A percentile compares a stretch with the other conserved stretches of the same genome.
phyloP scores from a whole-genome alignment of 1,140 invertebrate species.

The Diachasmimorpha longicaudata region DNA sequence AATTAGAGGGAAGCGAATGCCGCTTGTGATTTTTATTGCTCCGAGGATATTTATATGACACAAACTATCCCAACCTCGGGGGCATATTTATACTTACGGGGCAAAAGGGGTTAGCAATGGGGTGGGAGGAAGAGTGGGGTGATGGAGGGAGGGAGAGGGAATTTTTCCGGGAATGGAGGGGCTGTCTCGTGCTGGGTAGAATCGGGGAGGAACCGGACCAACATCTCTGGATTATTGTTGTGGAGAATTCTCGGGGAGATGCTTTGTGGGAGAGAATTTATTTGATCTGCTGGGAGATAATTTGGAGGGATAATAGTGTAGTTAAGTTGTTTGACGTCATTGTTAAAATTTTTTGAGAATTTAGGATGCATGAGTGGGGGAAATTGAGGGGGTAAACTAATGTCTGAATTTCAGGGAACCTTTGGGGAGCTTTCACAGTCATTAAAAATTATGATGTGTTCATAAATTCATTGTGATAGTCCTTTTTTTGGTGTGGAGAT shows the following conservation, averaged over 20 bases:
- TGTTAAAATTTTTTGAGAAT: neutral
- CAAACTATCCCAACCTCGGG: conserved; percentile 5
- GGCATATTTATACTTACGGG: neutral
- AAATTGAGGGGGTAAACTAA: no score
- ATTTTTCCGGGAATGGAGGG: neutral
- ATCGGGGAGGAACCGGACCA: neutral
- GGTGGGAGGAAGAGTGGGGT: no score
- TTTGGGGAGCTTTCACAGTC: no score
- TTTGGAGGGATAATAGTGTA: neutral
- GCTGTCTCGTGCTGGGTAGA: neutral
- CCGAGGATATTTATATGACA: conserved; percentile 14
- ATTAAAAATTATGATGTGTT: no score
- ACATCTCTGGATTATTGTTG: neutral
- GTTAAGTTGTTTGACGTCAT: neutral
- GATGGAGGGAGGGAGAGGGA: neutral
- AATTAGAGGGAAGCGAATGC: neutral
- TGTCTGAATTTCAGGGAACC: no score
- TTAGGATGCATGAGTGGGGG: no score
- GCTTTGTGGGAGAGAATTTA: neutral
- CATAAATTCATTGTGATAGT: no score
- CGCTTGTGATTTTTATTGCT: conserved; percentile 8
- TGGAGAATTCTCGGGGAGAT: neutral
- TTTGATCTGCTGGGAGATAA: neutral
- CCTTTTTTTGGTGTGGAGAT: no score
- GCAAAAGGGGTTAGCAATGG: neutral